Percentiles rank a stretch among this genome's conserved stretches.
Conservation (phyloP, 2,888 invertebrate species). For the Hirtodrosophila duncani region DNA sequence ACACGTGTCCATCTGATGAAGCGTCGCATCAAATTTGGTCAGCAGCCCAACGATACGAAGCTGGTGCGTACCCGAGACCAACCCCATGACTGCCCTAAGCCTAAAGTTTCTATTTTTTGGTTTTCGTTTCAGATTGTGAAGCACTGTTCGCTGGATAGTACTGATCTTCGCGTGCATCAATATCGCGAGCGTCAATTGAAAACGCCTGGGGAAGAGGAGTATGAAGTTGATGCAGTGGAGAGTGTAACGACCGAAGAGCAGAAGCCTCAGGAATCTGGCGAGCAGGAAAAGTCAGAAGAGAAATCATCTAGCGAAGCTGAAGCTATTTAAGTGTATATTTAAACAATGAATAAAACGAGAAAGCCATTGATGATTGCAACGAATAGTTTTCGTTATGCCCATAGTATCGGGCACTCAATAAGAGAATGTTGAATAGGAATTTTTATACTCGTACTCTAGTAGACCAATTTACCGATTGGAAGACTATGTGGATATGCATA, state of each 20-base stretch:
- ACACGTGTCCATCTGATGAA: constrained; percentile 96
- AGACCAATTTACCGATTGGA: too few species aligned
- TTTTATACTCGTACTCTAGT: too few species aligned
- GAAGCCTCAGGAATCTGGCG: constrained; percentile 25
- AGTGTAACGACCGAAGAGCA: constrained; percentile 77
- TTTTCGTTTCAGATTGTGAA: constrained; percentile 81
- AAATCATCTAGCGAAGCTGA: constrained; percentile 6
- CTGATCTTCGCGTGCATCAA: constrained; percentile 91
- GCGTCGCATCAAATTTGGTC: constrained; percentile 88
- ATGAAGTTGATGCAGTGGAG: constrained; percentile 82
- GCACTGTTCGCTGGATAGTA: constrained; percentile 90
- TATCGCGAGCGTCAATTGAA: constrained; percentile 93
- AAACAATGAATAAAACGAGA: too few species aligned
- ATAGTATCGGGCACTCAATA: too few species aligned
- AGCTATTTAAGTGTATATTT: too few species aligned
- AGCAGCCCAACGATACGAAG: constrained; percentile 79
- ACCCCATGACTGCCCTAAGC: neutral
- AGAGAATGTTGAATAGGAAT: too few species aligned
- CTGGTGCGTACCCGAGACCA: constrained; percentile 80
- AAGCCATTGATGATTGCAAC: too few species aligned
- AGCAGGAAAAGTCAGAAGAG: constrained; percentile 16
- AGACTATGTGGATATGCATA: too few species aligned
- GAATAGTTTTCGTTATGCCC: too few species aligned
- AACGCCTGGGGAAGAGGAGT: constrained; percentile 86
- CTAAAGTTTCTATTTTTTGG: neutral